Conservation (phyloP, 1,140 invertebrate genomes). For the Zaprionus ornatus region DNA sequence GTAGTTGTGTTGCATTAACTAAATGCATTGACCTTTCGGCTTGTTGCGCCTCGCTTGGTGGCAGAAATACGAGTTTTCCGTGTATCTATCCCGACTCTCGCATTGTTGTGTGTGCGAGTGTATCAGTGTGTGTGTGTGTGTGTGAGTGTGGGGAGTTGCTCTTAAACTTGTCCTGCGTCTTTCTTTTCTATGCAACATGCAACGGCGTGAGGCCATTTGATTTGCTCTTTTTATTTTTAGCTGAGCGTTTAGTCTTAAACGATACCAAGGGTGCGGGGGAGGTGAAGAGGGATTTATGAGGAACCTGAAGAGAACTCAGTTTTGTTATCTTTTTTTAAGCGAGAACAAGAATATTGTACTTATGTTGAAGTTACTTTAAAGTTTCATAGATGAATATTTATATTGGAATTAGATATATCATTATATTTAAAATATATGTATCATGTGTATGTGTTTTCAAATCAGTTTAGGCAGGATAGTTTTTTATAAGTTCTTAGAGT, state of each 20-base stretch:
- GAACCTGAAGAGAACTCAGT: neutral
- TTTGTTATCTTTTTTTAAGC: neutral
- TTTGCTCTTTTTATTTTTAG: slow-evolving; percentile 78
- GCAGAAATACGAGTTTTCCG: slow-evolving; percentile 79
- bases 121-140: slow-evolving; percentile 30
- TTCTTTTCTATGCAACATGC: slow-evolving; percentile 65
- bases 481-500: too few species aligned
- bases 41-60: slow-evolving; percentile 60
- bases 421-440: too few species aligned
- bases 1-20: slow-evolving; percentile 65
- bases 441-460: too few species aligned
- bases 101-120: slow-evolving; percentile 15
- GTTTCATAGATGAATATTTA: too few species aligned
- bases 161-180: slow-evolving; percentile 79
- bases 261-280: slow-evolving; percentile 26
- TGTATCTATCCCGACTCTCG: slow-evolving; percentile 69
- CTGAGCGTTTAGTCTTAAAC: slow-evolving; percentile 35
- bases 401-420: too few species aligned
- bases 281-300: neutral
- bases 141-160: slow-evolving; percentile 63
- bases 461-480: too few species aligned
- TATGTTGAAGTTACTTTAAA: too few species aligned
- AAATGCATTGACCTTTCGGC: slow-evolving; percentile 78
- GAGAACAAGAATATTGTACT: too few species aligned
- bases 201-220: slow-evolving; percentile 70